Evolutionary conservation across 2,888 invertebrate genomes (phyloP), one percentile per base, ranked within the genome.

Genomic region (Ashinkailepas kermadecensis): DNA sequence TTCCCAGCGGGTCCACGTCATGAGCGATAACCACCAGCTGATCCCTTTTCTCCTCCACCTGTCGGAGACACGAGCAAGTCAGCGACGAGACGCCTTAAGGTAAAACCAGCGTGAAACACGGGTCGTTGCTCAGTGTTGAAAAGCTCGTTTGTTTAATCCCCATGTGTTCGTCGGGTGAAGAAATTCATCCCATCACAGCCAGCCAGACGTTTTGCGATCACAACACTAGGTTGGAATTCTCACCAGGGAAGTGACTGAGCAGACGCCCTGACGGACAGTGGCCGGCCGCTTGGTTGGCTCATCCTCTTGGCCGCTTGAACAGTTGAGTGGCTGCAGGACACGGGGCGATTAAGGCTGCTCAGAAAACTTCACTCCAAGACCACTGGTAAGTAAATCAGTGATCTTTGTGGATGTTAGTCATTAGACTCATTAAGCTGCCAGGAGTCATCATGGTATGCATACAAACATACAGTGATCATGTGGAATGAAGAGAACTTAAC

Each of bases 1-100:
- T 90, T 97, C 99, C 99, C 88, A 99, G 92, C 64, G 99, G 99
- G 88, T 99, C 99, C 64, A 99, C 98, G 91, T 99, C 98, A 87
- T 98, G 98, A 81, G 99, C 96, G 86, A 99, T 98, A 86, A 98
- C 93, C 25, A 99, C 99, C 84, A 99, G 91, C 88, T 97, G 96
- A 65, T 99, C 99, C 89, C 98, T 98, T 90, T 99, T 99, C 90
- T 97, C 96, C 89, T 99, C 99, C 11, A 99, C 78, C 78, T 78
- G 21, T 9, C 8, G 18, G 39, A 13, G 62, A 62, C 62, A 62
- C 62, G 6, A 10, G 15, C 62, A 6, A 13, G 39, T 39, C 39
- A 39, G n/a, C 15, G 67, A 13, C 4, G 25, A 13, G 25, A 39
- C 39, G 39, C 1, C 39, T 1, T 3, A 39, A 39, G 39, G 4